phyloP scores from a whole-genome alignment of 2,888 invertebrate species.

The Lycaena phlaeas region DNA sequence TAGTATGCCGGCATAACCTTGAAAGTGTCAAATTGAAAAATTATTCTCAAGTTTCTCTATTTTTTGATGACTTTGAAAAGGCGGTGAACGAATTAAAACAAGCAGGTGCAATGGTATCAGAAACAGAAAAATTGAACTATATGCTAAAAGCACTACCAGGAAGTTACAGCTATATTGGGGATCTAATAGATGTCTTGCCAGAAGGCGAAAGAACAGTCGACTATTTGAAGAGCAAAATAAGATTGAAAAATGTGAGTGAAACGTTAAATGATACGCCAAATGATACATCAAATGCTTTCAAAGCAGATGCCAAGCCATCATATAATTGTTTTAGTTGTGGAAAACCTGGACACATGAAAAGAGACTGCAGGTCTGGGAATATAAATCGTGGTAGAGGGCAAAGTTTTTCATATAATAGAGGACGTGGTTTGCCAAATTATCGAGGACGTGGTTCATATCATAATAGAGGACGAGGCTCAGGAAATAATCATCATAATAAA shows the following conservation, averaged over 20 bases:
- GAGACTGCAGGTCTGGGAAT: not conserved
- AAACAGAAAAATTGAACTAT: constrained; percentile 15
- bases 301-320: not conserved
- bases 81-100: constrained; percentile 17
- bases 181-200: constrained; percentile 14
- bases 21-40: constrained; percentile 21
- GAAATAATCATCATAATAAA: constrained; percentile 3
- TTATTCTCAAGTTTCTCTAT: constrained; percentile 14
- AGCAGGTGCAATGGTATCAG: constrained; percentile 12
- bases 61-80: constrained; percentile 21
- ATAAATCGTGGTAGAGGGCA: not conserved
- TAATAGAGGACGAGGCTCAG: not conserved
- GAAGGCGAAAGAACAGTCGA: constrained; percentile 13
- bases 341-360: constrained; percentile 7
- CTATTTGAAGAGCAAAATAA: constrained; percentile 16
- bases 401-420: not conserved
- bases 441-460: not conserved
- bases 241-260: constrained; percentile 8
- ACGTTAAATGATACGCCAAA: not conserved
- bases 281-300: constrained; percentile 4
- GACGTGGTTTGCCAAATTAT: not conserved
- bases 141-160: constrained; percentile 14
- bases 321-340: constrained; percentile 7
- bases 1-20: constrained; percentile 20
- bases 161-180: constrained; percentile 13